Conservation (phyloP, 2,888 invertebrate species). For the Embidobia sp. region DNA sequence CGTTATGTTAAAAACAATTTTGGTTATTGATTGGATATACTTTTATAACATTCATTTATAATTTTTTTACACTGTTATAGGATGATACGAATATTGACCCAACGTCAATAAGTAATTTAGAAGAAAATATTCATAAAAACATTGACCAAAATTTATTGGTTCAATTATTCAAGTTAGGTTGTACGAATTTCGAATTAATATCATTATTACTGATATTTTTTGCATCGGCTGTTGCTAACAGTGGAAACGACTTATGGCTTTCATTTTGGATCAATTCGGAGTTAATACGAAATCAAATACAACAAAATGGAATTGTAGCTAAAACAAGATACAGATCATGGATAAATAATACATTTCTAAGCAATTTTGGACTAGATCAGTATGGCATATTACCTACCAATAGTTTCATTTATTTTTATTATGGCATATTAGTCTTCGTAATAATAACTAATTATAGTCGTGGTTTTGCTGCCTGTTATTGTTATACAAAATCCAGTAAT, state of each 20-base stretch:
- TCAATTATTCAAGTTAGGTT: background rate
- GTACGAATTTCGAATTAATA: background rate
- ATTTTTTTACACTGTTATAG: background rate
- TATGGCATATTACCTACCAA: background rate
- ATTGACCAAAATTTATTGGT: background rate
- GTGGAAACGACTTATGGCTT: background rate
- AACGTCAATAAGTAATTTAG: background rate
- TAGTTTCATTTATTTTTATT: conserved; percentile 9
- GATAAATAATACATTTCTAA: background rate
- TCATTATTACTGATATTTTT: background rate
- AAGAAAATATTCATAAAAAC: background rate
- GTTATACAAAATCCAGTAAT: background rate
- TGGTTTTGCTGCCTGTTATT: background rate
- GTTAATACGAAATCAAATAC: background rate
- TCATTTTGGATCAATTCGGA: conserved; percentile 1
- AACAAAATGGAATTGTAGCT: background rate
- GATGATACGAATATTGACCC: background rate
- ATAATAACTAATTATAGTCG: background rate
- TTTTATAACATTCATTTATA: too few species aligned
- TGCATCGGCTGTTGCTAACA: background rate
- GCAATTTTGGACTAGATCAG: background rate
- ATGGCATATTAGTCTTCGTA: background rate
- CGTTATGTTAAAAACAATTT: too few species aligned
- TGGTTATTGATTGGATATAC: too few species aligned
- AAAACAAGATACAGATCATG: background rate